Base-by-base conservation (phyloP, 1,140 invertebrate species). In the Listronotus oregonensis region DNA sequence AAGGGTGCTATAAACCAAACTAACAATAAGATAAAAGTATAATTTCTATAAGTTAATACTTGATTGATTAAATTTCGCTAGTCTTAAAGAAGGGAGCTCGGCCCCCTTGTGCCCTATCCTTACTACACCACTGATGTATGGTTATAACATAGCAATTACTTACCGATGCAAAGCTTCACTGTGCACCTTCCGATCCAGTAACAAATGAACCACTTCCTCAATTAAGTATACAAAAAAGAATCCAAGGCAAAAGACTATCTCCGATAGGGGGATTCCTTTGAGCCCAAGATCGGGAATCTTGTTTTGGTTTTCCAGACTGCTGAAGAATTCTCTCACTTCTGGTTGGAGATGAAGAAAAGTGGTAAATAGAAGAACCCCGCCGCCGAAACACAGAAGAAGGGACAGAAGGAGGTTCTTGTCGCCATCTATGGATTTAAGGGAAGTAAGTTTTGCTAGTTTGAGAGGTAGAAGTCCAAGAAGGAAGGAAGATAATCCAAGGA, bases 311-410 rank as follows among this genome's bases (percentile, higher is more conserved):
- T 78, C 66, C 10, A 83, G 65, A 1, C 65, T 66, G 8, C 81
- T 78, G 12, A 86, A 83, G 62, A 80, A 82, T 56, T 84, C 83
- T 37, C 88, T 81, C 0, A 90, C 86, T 78, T 93, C 91, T 1
- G 91, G 90, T 42, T 92, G 85, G 46, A 93, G 80, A 73, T 93
- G 90, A 6, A 91, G 77, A 71, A 92, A 88, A 15, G 88, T 88
- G 2, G 91, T 92, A 70, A 87, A 90, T 11, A 93, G 77, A 37
- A 93, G 82, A 1, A 93, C 91, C 1, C 91, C 91, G n/a, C 89
- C 91, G 10, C 90, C 90, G 77, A 91, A 91, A 75, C 89, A 91
- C 15, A 90, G 82, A 46, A 91, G 75, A 34, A 88, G 73, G 6
- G 85, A 87, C 14, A 87, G 83, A 42, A 84, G 68, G 0, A 86